Base-by-base conservation (phyloP, 2,888 invertebrate species). In the Napeogenes sylphis region DNA sequence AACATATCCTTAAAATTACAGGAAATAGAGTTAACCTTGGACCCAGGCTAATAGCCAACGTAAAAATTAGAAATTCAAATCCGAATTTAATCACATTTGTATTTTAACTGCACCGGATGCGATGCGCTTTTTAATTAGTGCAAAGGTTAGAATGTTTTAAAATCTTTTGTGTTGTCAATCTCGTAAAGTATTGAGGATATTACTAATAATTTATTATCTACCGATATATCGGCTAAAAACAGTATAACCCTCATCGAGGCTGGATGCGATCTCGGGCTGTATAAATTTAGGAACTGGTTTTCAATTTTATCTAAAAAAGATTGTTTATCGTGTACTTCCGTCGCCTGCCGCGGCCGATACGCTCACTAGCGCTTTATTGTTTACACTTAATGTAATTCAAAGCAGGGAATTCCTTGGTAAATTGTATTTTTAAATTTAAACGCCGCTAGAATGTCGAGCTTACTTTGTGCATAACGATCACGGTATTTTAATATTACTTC, bases 331-430 rank as follows among this genome's bases (percentile, higher is more conserved):
- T 79, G 77, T 73, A 82, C 87, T 89, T 90, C 90, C 90, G 90
- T 89, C 89, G 89, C 85, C 83, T 83, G 85, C 79, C 83, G 81
- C 82, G 72, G 78, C 80, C 84, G 88, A 90, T 89, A 89, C 88
- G 88, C 87, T 83, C 84, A 78, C 87, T 86, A 83, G 78, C 84
- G 82, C 83, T 87, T 87, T 86, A 88, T 89, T 89, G 88, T 90
- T 89, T 88, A 89, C 90, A 87, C 87, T 87, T 89, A 90, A 90
- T 90, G 86, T 87, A 87, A 90, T 90, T 90, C 90, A 85, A 88
- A 85, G 87, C 90, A 89, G 85, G 88, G 87, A 88, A 88, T 88
- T 88, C 88, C 81, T 85, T 75, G 76, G 85, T 86, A 87, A 85
- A 84, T 86, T 84, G 83, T 87, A 85, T 88, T 89, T 90, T 88